Evolutionary conservation across 1,140 invertebrate genomes (phyloP).

Genomic region (Physella acuta): DNA sequence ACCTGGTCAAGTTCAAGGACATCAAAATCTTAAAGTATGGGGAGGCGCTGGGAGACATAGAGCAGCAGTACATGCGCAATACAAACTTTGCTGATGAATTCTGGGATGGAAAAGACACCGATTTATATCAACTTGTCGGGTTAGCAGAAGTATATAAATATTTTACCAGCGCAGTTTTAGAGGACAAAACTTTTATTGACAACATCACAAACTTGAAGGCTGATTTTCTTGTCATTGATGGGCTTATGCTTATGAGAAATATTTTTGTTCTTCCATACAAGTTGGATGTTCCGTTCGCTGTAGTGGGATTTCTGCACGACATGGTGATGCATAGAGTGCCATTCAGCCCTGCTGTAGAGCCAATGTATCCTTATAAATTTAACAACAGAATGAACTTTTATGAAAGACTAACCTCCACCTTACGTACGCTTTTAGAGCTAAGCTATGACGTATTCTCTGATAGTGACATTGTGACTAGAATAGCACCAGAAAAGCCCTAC

Average conservation of each 20-base stretch:
- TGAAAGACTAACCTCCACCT: slow-evolving; percentile 3
- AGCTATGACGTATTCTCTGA: neutral
- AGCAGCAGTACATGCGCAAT: neutral
- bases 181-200: neutral
- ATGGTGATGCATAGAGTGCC: neutral
- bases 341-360: slow-evolving; percentile 2
- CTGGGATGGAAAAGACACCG: slow-evolving; percentile 3
- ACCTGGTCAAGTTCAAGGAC: slow-evolving; percentile 4
- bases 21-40: slow-evolving; percentile 20
- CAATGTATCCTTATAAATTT: neutral
- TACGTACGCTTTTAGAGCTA: neutral
- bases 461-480: neutral
- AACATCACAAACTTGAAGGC: neutral
- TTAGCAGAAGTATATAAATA: neutral
- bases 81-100: slow-evolving; percentile 5
- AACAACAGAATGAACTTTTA: slow-evolving; percentile 25
- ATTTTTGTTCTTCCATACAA: slow-evolving; percentile 26
- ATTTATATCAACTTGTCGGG: neutral
- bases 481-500: slow-evolving; percentile 23
- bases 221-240: slow-evolving; percentile 28
- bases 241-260: slow-evolving; percentile 3
- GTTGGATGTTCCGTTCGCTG: slow-evolving; percentile 25
- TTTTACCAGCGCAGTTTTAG: neutral
- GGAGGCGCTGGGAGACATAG: neutral
- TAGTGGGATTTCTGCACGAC: slow-evolving; percentile 18